Evolutionary conservation across 2,113 vertebrate species (phyloP).

Genomic region (Protobothrops mucrosquamatus): DNA sequence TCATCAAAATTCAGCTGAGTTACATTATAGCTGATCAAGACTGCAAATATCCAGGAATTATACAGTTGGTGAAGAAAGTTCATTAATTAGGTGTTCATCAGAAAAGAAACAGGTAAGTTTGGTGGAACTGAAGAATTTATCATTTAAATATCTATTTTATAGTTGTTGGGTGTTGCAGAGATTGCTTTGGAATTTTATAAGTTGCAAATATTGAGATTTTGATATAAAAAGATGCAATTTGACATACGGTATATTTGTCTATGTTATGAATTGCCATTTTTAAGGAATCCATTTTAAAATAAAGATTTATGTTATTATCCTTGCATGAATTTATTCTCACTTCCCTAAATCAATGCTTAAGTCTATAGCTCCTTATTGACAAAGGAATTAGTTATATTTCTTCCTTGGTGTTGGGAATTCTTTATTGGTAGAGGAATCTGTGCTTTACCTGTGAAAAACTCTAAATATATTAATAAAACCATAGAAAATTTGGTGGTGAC

Average conservation of each 20-base stretch:
- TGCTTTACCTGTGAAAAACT: background rate
- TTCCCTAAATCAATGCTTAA: background rate
- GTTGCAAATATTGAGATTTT: background rate
- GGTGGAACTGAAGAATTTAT: background rate
- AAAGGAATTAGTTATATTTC: background rate
- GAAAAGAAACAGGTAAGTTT: constrained; percentile 31
- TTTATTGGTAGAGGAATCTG: background rate
- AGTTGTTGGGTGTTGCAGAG: background rate
- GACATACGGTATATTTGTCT: background rate
- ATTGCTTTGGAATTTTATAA: background rate
- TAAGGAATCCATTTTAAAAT: background rate
- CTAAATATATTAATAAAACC: background rate
- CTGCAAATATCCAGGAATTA: background rate
- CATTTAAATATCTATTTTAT: background rate
- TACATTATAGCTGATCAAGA: background rate
- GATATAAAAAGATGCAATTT: background rate
- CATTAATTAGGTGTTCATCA: background rate
- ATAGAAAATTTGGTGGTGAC: background rate
- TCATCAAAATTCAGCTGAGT: background rate
- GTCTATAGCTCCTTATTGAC: background rate
- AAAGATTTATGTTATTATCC: background rate
- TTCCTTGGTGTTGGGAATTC: background rate
- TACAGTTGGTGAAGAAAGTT: background rate
- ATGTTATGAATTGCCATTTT: background rate
- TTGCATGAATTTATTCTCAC: background rate